Evolutionary conservation across 2,113 vertebrate species (phyloP).

Genomic region (Ceyx melanurus): DNA sequence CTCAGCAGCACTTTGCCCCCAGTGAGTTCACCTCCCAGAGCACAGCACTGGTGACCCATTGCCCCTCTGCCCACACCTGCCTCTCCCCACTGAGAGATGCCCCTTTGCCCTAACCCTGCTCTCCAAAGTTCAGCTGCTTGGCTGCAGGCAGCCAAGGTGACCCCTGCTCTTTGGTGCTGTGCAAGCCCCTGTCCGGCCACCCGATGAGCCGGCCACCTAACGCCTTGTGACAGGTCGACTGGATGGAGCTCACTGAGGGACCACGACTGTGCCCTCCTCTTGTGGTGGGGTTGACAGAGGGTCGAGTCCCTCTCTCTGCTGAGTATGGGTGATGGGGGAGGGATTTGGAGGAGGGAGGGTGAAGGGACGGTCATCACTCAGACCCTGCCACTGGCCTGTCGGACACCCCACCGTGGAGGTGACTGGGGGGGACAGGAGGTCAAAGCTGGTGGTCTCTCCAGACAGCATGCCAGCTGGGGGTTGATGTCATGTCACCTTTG

Average conservation of each 20-base stretch:
- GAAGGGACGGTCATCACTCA: fast-evolving
- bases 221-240: background rate
- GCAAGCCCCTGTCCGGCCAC: background rate
- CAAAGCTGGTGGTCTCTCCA: fast-evolving
- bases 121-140: background rate
- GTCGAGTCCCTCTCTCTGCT: background rate
- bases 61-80: background rate
- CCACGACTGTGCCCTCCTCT: background rate
- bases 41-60: background rate
- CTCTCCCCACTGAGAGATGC: background rate
- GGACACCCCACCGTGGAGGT: fast-evolving
- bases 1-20: background rate
- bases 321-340: fast-evolving
- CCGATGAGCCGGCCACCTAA: background rate
- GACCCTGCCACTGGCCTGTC: background rate
- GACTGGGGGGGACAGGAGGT: background rate
- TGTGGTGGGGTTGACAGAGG: fast-evolving
- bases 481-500: background rate
- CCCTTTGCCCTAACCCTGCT: background rate
- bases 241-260: background rate
- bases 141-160: slow-evolving; percentile 45
- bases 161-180: slow-evolving; percentile 4
- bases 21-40: fast-evolving
- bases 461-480: background rate
- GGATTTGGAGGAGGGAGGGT: background rate